Conservation (phyloP, 2,888 invertebrate species). For the Ypsolopha scabrella region DNA sequence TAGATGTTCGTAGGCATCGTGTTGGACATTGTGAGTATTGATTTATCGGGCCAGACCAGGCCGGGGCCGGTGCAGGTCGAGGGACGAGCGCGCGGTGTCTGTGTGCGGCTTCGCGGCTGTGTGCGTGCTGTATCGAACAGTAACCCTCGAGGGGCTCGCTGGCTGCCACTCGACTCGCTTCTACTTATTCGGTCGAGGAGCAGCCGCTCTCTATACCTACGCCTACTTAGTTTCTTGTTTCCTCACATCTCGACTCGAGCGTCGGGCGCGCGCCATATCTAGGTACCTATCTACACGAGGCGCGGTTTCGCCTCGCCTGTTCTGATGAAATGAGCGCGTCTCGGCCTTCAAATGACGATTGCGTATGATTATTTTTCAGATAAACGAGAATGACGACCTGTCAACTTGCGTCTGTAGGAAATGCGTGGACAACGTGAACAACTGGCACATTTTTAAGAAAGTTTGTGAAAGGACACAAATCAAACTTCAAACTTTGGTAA, state of each 20-base stretch:
- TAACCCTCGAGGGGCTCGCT: conserved; percentile 66
- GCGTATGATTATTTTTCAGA: conserved; percentile 69
- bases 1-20: conserved; percentile 39
- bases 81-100: conserved; percentile 26
- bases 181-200: conserved; percentile 67
- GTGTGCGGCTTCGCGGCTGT: conserved; percentile 43
- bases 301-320: conserved; percentile 57
- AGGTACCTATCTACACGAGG: conserved; percentile 39
- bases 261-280: conserved; percentile 36
- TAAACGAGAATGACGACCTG: conserved; percentile 72
- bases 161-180: conserved; percentile 64
- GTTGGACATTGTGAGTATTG: conserved; percentile 57
- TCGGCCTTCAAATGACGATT: conserved; percentile 50
- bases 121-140: conserved; percentile 63
- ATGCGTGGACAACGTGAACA: conserved; percentile 74
- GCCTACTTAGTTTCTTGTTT: conserved; percentile 47
- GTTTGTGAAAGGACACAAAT: conserved; percentile 75
- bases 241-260: conserved; percentile 9
- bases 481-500: conserved; percentile 72
- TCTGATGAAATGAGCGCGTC: conserved; percentile 60
- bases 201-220: conserved; percentile 57
- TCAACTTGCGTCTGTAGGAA: conserved; percentile 75
- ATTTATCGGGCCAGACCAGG: conserved; percentile 66
- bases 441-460: conserved; percentile 75
- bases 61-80: conserved; percentile 57